Evolutionary conservation across 1,140 invertebrate species (phyloP), one percentile per base, ranked within the genome.

Genomic region (Ostrea denselamellosa): DNA sequence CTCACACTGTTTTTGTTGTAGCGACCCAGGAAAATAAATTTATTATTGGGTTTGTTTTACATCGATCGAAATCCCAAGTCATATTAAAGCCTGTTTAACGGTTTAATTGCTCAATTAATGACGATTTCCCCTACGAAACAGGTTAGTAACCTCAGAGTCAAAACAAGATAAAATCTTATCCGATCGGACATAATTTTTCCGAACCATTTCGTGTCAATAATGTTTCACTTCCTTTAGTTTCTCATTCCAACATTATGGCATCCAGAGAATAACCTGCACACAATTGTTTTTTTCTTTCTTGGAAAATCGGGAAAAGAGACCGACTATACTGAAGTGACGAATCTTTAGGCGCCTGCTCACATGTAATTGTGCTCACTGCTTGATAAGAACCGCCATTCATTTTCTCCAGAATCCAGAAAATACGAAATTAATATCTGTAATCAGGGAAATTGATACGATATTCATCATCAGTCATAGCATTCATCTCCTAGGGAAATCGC

Each of bases 391-490:
- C 68, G 68, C 28, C 68, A 77, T 77, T 77, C 68, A 77, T 77
- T 77, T 77, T 77, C 68, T 28, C 10, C 68, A 77, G 68, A 77
- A 77, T 77, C 22, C 68, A 77, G 68, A 77, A 77, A 77, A 77
- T 77, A 28, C 25, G 68, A 25, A 77, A 34, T 77, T 77, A 77
- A 77, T 77, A 77, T 77, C 68, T 77, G 68, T 77, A 77, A 77
- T 77, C 28, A 14, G 68, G 68, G 28, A 77, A 77, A 77, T 77
- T 28, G 68, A 77, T 77, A 77, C 25, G 68, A 77, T 77, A 77
- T 77, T 77, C 68, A 77, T 77, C 68, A 77, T 25, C 25, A 34
- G 25, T 77, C 68, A 77, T 28, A 77, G 68, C 68, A 12, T 77
- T 34, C 68, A 77, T 77, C 68, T 77, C 68, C 25, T 28, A 77